Conservation (phyloP, 2,888 invertebrate species). For the Neocrepidodera transversa region DNA sequence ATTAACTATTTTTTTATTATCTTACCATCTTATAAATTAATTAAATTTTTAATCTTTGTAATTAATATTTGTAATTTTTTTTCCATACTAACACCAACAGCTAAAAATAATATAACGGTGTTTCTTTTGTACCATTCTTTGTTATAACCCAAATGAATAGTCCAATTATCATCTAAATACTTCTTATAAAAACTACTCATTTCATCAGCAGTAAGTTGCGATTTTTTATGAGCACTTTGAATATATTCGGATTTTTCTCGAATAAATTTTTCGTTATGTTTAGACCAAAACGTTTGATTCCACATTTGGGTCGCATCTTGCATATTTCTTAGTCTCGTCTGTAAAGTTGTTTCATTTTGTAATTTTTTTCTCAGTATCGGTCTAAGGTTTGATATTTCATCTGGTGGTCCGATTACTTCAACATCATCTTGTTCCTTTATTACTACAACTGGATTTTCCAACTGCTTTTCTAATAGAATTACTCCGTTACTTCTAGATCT, state of each 20-base stretch:
- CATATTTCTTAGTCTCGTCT: conserved; percentile 69
- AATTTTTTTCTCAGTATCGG: conserved; percentile 72
- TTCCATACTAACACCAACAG: conserved; percentile 67
- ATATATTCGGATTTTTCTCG: conserved; percentile 68
- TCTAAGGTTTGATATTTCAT: conserved; percentile 80
- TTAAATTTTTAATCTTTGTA: conserved; percentile 11
- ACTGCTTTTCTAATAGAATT: conserved; percentile 36
- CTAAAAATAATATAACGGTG: conserved; percentile 68
- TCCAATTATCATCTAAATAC: conserved; percentile 85
- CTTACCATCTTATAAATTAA: neutral
- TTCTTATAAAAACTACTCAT: conserved; percentile 89
- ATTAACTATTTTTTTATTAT: neutral
- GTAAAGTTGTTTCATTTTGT: conserved; percentile 70
- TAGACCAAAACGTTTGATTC: conserved; percentile 86
- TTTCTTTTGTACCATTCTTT: conserved; percentile 85
- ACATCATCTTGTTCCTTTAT: conserved; percentile 53
- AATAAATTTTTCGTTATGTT: conserved; percentile 79
- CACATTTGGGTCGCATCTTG: conserved; percentile 77
- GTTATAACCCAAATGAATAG: conserved; percentile 77
- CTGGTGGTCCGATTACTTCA: conserved; percentile 82
- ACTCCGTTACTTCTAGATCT: neutral
- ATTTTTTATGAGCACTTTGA: conserved; percentile 55
- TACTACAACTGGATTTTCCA: conserved; percentile 53
- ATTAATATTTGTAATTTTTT: conserved; percentile 31
- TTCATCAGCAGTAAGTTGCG: conserved; percentile 76